phyloP scores from a whole-genome alignment of 2,113 vertebrate species.

The Chiloscyllium plagiosum region DNA sequence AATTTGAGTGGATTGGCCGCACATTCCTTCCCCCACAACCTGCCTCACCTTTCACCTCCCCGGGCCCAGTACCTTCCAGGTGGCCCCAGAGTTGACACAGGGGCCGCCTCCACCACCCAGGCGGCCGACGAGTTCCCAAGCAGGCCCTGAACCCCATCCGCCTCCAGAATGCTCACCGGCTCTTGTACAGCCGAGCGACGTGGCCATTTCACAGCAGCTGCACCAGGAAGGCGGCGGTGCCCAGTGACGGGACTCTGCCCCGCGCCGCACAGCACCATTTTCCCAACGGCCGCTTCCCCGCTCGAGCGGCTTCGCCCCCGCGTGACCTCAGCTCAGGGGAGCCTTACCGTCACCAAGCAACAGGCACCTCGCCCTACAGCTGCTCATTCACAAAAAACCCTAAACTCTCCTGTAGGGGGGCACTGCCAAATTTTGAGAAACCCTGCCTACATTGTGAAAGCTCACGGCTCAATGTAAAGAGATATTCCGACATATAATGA shows the following conservation, averaged over 20 bases:
- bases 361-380: background rate
- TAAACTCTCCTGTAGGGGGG: too few species aligned
- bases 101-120: conserved; percentile 85
- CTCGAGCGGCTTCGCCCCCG: background rate
- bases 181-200: conserved; percentile 67
- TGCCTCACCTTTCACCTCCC: conserved; percentile 73
- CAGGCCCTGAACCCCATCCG: conserved; percentile 55
- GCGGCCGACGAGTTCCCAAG: conserved; percentile 73
- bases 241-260: conserved; percentile 34
- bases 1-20: background rate
- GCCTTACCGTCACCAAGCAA: conserved; percentile 43
- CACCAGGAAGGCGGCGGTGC: conserved; percentile 34
- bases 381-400: background rate
- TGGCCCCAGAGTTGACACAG: too few species aligned
- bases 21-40: background rate
- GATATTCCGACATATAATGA: background rate
- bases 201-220: conserved; percentile 42
- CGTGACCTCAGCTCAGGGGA: background rate
- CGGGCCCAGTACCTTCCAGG: conserved; percentile 77
- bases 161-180: conserved; percentile 68
- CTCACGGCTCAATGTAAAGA: background rate
- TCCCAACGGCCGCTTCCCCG: conserved; percentile 9
- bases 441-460: background rate
- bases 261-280: conserved; percentile 40
- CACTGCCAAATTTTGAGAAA: too few species aligned